Percentiles rank a stretch among this genome's conserved stretches.
Evolutionary conservation across 1,140 invertebrate species (phyloP).

Genomic region (Hormaphis cornu): DNA sequence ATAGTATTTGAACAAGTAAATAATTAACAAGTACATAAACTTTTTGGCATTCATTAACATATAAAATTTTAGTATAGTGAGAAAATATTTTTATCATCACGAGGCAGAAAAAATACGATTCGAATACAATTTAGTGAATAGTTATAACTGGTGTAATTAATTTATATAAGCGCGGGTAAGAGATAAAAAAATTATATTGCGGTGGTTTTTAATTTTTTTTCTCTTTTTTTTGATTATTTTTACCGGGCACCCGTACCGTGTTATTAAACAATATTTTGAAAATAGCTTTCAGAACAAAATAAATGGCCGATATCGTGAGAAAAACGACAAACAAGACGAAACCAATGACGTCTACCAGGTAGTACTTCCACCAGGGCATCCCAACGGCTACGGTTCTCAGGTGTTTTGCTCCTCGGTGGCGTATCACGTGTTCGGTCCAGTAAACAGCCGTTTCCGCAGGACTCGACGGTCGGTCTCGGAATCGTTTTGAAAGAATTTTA

Average conservation of each 20-base stretch:
- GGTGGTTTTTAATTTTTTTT: slow-evolving; percentile 10
- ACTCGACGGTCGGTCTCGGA: slow-evolving; percentile 48
- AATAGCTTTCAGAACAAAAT: background rate
- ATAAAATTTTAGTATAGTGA: no score
- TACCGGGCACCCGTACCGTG: background rate
- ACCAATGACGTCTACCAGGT: slow-evolving; percentile 51
- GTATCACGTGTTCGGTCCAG: slow-evolving; percentile 52
- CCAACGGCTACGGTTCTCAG: slow-evolving; percentile 41
- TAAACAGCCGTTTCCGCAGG: slow-evolving; percentile 50
- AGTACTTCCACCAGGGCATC: slow-evolving; percentile 50
- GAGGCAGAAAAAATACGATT: no score
- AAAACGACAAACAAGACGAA: slow-evolving; percentile 37
- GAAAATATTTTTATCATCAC: no score
- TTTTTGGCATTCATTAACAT: no score
- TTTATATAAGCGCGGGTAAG: no score
- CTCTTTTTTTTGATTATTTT: slow-evolving; percentile 18
- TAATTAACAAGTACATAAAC: no score
- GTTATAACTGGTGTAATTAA: no score
- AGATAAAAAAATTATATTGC: no score
- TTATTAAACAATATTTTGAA: slow-evolving; percentile 8
- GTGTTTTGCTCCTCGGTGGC: slow-evolving; percentile 44
- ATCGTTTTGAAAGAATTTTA: slow-evolving; percentile 47
- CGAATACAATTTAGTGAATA: no score
- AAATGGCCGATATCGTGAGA: background rate
- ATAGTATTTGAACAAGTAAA: no score